Base-by-base conservation (phyloP, 2,113 vertebrate genomes). In the Hiodon alosoides region DNA sequence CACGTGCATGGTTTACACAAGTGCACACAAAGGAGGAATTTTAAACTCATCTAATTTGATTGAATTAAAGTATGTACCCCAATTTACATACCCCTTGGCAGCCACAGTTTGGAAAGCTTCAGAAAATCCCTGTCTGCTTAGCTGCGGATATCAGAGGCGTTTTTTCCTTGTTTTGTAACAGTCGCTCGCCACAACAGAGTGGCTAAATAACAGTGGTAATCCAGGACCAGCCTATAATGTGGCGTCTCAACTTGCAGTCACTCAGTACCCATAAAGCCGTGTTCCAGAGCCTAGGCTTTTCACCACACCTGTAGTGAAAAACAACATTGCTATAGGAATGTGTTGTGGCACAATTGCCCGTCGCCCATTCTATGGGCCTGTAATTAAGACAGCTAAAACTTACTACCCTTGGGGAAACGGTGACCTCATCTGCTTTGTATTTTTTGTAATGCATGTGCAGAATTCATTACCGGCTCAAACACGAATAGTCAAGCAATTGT, bases 131-230 rank as follows among this genome's bases (percentile, higher is more conserved):
- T 46, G 51, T 54, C 51, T 57, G 17, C n/a, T 67, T 55, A 58
- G 54, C 10, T 58, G 52, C 13, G 65, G 7, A 48, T 59, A 52
- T 75, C 46, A 75, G 65, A n/a, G 31, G 31, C 53, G 59, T 58
- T 14, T 67, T 75, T 68, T 54, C 51, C 54, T 59, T 71, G 53
- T 55, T 67, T n/a, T 50, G 17, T 75, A 75, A 67, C 8, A 11
- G 46, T 68, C 10, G 62, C 54, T 58, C 53, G 6, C 13, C 9
- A 75, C 13, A 52, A 13, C 3, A 48, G 64, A 66, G 31, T 47
- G 31, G 67, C 50, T 68, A 52, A 51, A 53, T 52, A 48, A 31
- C 7, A 67, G 6, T 52, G 50, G 13, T 51, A 68, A 68, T 68
- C 67, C 50, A 16, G 6, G 6, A 57, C 55, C 55, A 8, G 55